These are phyloP conservation scores for Halocaridina rubra DNA, from an alignment of 2,888 invertebrate species.

Conservation along the genomic window DNA sequence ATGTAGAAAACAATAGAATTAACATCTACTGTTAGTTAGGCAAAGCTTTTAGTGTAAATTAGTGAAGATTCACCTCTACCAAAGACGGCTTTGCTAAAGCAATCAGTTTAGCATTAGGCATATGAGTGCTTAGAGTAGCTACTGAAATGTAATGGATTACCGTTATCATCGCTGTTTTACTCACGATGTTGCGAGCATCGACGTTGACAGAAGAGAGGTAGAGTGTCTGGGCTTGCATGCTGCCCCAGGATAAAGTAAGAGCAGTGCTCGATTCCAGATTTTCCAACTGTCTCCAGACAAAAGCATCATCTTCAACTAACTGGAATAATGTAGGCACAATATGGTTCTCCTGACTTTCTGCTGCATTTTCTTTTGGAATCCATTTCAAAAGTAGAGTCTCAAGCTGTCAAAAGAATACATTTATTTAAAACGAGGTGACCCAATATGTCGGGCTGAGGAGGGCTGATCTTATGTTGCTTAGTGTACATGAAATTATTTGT, in stretches of 20 bases:
- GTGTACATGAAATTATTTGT: too few relatives aligned
- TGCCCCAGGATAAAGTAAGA: constrained; percentile 48
- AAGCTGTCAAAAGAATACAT: constrained; percentile 26
- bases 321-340: constrained; percentile 25
- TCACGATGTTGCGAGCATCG: constrained; percentile 63
- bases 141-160: constrained; percentile 17
- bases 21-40: too few relatives aligned
- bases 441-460: too few relatives aligned
- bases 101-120: too few relatives aligned
- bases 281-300: constrained; percentile 60
- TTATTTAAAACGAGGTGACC: too few relatives aligned
- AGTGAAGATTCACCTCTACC: too few relatives aligned
- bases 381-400: constrained; percentile 48
- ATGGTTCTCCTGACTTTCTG: constrained; percentile 3
- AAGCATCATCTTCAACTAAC: constrained; percentile 53
- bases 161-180: constrained; percentile 49
- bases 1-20: too few relatives aligned
- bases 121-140: too few relatives aligned
- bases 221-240: constrained; percentile 33
- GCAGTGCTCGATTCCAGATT: constrained; percentile 50
- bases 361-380: constrained; percentile 2
- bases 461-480: too few relatives aligned
- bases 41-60: too few relatives aligned
- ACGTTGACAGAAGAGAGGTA: constrained; percentile 56
- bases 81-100: too few relatives aligned